Evolutionary conservation across 35 echinoderm and acorn worm genomes (phyloP), one percentile per base, ranked within the genome.

Genomic region (Eucidaris tribuloides): DNA sequence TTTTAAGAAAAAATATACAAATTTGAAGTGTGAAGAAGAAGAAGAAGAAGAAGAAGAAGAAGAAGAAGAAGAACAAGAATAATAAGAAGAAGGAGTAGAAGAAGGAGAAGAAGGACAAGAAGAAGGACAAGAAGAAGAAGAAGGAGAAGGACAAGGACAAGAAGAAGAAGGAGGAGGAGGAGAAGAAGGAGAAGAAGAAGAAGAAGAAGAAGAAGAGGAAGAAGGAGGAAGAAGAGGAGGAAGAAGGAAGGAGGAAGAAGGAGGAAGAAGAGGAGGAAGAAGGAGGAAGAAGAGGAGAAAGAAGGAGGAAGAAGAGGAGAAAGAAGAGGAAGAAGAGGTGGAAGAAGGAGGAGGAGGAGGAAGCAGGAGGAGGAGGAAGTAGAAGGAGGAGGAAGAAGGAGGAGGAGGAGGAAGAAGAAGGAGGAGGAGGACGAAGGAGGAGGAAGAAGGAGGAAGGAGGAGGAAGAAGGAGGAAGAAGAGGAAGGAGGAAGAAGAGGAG

Each of bases 261-360:
- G 42, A 43, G 36, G 20, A 39, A 7, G 70, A 7, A 20, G 42
- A 3, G 7, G 42, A 25, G n/a, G 4, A 17, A 43, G 23, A 43
- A 36, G 22, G 42, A 19, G 42, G 2, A 36, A 7, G 42, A 25
- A 36, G 20, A 30, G 31, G 36, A 70, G 36, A 70, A 30, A 70
- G 64, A 70, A 30, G 31, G 64, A 70, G 64, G 31, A 30, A 70
- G 64, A 70, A 19, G 31, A 65, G n/a, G n/a, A n/a, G n/a, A n/a
- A n/a, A n/a, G n/a, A n/a, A n/a, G n/a, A n/a, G n/a, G n/a, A n/a
- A n/a, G n/a, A n/a, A n/a, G n/a, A n/a, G n/a, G n/a, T n/a, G n/a
- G n/a, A n/a, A n/a, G n/a, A n/a, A n/a, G n/a, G n/a, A n/a, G n/a
- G n/a, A n/a, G n/a, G n/a, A n/a, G n/a, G n/a, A n/a, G n/a, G n/a